Base-by-base conservation (phyloP, 2,888 invertebrate species). In the Sarcophaga caerulescens region DNA sequence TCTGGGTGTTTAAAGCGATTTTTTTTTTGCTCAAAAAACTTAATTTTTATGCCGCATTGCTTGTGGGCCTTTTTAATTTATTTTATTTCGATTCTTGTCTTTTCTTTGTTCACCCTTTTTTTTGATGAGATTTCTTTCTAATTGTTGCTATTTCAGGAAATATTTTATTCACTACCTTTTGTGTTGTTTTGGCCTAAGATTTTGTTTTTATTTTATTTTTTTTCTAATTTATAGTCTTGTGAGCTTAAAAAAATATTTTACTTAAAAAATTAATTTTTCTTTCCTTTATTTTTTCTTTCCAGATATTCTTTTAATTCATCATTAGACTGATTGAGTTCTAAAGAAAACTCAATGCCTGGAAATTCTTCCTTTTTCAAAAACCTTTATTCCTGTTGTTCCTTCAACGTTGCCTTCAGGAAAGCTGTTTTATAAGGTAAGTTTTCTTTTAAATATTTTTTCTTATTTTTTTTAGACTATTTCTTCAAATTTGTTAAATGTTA, bases 41-140 rank as follows among this genome's bases (percentile, higher is more conserved):
- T 74, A 66, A 78, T 78, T 84, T 81, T 74, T 66, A 62, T 84
- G 83, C 81, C 86, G 86, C 86, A 86, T 84, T 81, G 86, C 86
- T 66, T 68, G 76, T 59, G 57, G 70, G 78, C 44, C 66, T 77
- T 79, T 77, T 52, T 47, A 74, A 85, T 66, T 70, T 60, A 62
- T 82, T 85, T 25, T 23, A 12, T 5, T 71, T 71, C 35, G 52
- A 60, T 62, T 79, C 52, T 62, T 35, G n/a, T 52, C 4, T 52
- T 8, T 69, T 63, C 6, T 25, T 63, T 1, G 8, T 19, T 12
- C 69, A 6, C 45, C 14, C 45, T 35, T 63, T 47, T 23, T 63
- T 47, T 73, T 21, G 12, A 1, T 45, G 4, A 47, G 35, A 4
- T n/a, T 35, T 59, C 6, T 76, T 59, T 75, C 47, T 78, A 62